Percentiles rank a stretch among this genome's conserved stretches.
Conservation (phyloP, 2,113 vertebrate species). For the Edolisoma coerulescens region DNA sequence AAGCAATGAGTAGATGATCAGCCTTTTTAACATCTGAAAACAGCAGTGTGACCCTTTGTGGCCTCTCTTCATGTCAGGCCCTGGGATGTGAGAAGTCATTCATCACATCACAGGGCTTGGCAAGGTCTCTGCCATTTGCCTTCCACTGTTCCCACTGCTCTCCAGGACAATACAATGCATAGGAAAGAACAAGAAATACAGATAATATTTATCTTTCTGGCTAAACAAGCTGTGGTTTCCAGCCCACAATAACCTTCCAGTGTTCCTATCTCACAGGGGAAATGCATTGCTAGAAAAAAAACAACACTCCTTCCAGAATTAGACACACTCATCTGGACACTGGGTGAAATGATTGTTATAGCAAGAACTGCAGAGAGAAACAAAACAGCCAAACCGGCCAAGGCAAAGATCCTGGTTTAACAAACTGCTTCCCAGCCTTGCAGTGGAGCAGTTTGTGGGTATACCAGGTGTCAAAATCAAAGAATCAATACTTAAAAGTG, state of each 20-base stretch:
- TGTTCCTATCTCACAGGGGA: background rate
- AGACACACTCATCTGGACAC: background rate
- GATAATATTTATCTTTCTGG: conserved; percentile 58
- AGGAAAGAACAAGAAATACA: conserved; percentile 55
- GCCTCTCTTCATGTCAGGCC: conserved; percentile 12
- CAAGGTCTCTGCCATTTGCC: background rate
- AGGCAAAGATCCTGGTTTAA: background rate
- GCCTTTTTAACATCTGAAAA: conserved; percentile 26
- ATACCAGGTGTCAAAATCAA: background rate
- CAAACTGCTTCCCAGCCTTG: background rate
- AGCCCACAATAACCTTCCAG: background rate
- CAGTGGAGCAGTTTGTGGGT: background rate
- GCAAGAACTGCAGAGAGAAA: background rate
- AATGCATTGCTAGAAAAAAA: background rate
- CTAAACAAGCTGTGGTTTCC: background rate
- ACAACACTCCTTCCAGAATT: conserved; percentile 30
- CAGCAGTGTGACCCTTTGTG: background rate
- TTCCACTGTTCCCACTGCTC: conserved; percentile 41
- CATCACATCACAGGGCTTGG: background rate
- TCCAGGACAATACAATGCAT: conserved; percentile 36
- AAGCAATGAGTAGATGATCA: background rate
- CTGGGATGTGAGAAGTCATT: conserved; percentile 47
- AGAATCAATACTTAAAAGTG: background rate
- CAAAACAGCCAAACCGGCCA: background rate
- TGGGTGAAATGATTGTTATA: background rate